Evolutionary conservation across 2,888 invertebrate genomes (phyloP).

Genomic region (Dascillus cervinus): DNA sequence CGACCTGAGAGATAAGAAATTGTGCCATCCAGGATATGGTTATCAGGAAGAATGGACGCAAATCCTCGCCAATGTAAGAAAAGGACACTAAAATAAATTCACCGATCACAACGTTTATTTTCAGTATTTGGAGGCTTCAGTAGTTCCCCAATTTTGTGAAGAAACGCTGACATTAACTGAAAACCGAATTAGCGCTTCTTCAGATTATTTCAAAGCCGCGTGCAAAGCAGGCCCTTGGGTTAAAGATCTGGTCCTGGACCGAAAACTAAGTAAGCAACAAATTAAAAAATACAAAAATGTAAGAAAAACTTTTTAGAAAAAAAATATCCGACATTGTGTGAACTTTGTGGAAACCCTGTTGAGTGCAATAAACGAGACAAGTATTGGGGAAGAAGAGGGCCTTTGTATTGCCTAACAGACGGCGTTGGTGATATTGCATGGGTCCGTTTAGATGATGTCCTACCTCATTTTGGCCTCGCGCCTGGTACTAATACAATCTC

Average conservation of each 20-base stretch:
- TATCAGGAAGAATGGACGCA: constrained; percentile 64
- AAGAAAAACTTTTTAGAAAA: constrained; percentile 42
- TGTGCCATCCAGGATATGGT: constrained; percentile 79
- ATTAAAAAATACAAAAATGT: background rate
- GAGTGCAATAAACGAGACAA: constrained; percentile 61
- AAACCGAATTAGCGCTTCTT: constrained; percentile 66
- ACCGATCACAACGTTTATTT: constrained; percentile 22
- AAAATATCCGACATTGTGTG: constrained; percentile 65
- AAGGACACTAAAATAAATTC: constrained; percentile 1
- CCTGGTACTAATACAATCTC: constrained; percentile 37
- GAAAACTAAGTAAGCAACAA: constrained; percentile 52
- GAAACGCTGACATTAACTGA: constrained; percentile 60
- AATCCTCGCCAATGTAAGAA: constrained; percentile 60
- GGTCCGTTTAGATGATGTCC: constrained; percentile 65
- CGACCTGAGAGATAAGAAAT: constrained; percentile 58
- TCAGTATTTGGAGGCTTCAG: constrained; percentile 65
- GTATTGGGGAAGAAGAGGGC: constrained; percentile 77
- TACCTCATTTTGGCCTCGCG: constrained; percentile 55
- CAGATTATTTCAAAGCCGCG: constrained; percentile 67
- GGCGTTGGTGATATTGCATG: constrained; percentile 76
- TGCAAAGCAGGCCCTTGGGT: constrained; percentile 87
- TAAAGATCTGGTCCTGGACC: constrained; percentile 55
- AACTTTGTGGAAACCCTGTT: constrained; percentile 56
- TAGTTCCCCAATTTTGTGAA: constrained; percentile 67
- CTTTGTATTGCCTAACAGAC: constrained; percentile 70